Conservation (phyloP, 2,888 invertebrate genomes). For the Cryptocephalus primarius region DNA sequence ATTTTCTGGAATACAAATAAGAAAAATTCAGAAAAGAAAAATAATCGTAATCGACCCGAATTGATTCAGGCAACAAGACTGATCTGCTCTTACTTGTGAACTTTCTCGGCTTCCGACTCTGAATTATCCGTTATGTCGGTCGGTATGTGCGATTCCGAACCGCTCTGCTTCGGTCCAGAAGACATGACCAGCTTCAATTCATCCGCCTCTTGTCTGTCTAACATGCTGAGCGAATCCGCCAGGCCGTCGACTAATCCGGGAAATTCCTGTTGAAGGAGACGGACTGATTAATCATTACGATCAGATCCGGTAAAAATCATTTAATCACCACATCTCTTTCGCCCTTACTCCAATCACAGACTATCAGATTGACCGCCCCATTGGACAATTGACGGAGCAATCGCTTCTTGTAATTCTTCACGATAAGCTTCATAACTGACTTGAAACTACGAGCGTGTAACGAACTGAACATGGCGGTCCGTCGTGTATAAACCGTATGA, state of each 20-base stretch:
- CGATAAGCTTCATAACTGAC: too few species aligned
- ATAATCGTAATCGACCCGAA: neutral
- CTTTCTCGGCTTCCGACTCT: conserved; percentile 67
- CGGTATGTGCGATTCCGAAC: conserved; percentile 37
- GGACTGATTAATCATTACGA: too few species aligned
- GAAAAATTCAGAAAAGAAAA: neutral
- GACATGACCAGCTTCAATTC: neutral
- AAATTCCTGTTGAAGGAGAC: too few species aligned
- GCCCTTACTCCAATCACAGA: too few species aligned
- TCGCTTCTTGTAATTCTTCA: neutral
- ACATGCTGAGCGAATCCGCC: conserved; percentile 21
- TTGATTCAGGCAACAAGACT: conserved; percentile 36
- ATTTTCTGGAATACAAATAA: neutral
- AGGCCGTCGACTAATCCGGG: conserved; percentile 3
- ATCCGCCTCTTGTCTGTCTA: conserved; percentile 16
- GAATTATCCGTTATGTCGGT: conserved; percentile 74
- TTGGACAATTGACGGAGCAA: neutral
- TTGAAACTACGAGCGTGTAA: too few species aligned
- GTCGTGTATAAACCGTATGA: too few species aligned
- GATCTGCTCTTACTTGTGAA: conserved; percentile 12
- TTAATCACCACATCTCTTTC: too few species aligned
- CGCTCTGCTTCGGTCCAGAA: conserved; percentile 2
- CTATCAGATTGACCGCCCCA: too few species aligned
- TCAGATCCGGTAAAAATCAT: too few species aligned
- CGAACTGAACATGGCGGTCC: too few species aligned